Evolutionary conservation across 64 coral and sea anemone species (phyloP).

Genomic region (Actinia equina): DNA sequence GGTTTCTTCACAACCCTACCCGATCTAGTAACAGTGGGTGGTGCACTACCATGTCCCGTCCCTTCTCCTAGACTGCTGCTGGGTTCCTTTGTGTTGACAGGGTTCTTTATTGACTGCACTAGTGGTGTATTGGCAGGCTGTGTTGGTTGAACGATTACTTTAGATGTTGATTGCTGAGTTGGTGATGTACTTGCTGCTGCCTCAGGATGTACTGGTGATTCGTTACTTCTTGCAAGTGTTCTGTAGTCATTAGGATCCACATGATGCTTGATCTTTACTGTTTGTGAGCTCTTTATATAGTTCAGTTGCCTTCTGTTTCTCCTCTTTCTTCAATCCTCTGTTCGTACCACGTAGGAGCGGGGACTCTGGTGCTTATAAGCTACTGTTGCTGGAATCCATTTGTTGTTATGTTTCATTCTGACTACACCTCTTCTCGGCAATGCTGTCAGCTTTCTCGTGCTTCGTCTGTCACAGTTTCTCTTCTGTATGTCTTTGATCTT

Average conservation of each 20-base stretch:
- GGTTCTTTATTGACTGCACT: not conserved
- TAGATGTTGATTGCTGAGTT: not conserved
- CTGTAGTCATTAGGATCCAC: not conserved
- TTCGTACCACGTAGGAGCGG: constrained; percentile 47
- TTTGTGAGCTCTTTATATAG: not conserved
- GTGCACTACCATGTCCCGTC: not conserved
- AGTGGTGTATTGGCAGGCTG: not conserved
- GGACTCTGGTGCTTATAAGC: constrained; percentile 54
- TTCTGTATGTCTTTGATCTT: constrained; percentile 14
- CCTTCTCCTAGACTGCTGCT: not conserved
- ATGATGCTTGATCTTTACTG: not conserved
- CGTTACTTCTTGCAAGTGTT: not conserved
- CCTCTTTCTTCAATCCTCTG: constrained; percentile 24
- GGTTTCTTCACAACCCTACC: constrained; percentile 7
- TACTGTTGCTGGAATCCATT: constrained; percentile 45
- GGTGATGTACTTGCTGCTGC: not conserved
- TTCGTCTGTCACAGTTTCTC: constrained; percentile 26
- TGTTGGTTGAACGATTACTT: not conserved
- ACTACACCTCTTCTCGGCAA: constrained; percentile 3
- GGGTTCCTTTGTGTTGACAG: not conserved
- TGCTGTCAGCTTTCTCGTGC: constrained; percentile 34
- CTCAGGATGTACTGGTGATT: not conserved
- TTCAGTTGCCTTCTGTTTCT: constrained; percentile 30
- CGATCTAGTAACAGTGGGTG: not conserved
- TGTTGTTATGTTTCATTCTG: constrained; percentile 22